Percentiles rank a stretch among this genome's conserved stretches.
Conservation (phyloP, 2,888 invertebrate species). For the Erannis defoliaria region DNA sequence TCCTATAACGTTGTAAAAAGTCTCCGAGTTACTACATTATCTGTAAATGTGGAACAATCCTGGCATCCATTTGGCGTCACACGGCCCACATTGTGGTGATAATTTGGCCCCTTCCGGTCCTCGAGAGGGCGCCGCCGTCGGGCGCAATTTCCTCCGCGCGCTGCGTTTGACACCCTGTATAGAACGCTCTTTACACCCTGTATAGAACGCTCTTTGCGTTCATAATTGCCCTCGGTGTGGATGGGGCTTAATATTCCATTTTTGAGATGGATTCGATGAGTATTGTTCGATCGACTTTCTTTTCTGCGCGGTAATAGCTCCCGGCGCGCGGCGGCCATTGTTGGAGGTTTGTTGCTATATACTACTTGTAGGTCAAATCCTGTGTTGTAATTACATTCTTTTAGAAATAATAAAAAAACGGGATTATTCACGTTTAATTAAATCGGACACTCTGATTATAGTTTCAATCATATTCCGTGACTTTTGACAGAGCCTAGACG, state of each 20-base stretch:
- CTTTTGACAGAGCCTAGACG: too few relatives aligned
- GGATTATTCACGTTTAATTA: too few relatives aligned
- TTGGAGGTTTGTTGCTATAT: not conserved
- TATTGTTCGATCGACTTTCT: constrained; percentile 37
- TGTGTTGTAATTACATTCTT: too few relatives aligned
- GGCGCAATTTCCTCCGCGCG: constrained; percentile 68
- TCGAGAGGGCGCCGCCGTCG: constrained; percentile 65
- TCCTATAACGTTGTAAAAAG: not conserved
- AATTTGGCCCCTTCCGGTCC: constrained; percentile 69
- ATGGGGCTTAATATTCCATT: constrained; percentile 49
- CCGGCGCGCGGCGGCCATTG: not conserved
- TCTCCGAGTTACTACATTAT: not conserved
- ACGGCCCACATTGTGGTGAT: constrained; percentile 44
- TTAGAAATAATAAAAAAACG: too few relatives aligned
- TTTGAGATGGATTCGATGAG: constrained; percentile 44
- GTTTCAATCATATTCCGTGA: too few relatives aligned
- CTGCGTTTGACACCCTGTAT: constrained; percentile 65
- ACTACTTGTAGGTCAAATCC: too few relatives aligned
- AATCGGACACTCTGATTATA: too few relatives aligned
- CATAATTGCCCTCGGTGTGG: constrained; percentile 55
- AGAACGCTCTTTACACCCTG: constrained; percentile 45
- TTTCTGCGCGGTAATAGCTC: constrained; percentile 18
- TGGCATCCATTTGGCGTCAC: constrained; percentile 22
- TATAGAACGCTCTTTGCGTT: constrained; percentile 50
- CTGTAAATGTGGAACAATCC: constrained; percentile 23